A percentile compares a stretch with the other conserved stretches of the same genome.
phyloP scores from a whole-genome alignment of 1,140 invertebrate genomes.

The Drosophila santomea region DNA sequence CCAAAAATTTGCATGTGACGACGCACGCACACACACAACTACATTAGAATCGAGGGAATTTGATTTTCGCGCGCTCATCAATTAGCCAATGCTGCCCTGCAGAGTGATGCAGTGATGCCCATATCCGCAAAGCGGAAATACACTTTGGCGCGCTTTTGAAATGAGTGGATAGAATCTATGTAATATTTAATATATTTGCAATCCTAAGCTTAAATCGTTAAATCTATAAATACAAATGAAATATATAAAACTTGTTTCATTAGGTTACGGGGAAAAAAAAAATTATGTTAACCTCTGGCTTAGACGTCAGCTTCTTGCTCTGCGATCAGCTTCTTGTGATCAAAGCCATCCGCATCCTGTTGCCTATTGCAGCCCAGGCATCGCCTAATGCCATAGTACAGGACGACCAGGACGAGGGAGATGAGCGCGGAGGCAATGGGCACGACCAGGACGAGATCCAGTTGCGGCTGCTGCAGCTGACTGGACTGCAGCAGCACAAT shows the following conservation, averaged over 20 bases:
- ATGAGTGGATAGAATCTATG: no score
- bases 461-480: slow-evolving; percentile 50
- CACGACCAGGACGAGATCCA: slow-evolving; percentile 58
- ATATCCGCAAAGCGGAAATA: not conserved
- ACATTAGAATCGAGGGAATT: not conserved
- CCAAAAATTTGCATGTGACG: slow-evolving; percentile 21
- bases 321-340: slow-evolving; percentile 47
- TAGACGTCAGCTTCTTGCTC: slow-evolving; percentile 23
- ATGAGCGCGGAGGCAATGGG: slow-evolving; percentile 51
- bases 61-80: not conserved
- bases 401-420: slow-evolving; percentile 43
- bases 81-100: slow-evolving; percentile 11
- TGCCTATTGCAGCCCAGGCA: slow-evolving; percentile 53
- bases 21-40: not conserved
- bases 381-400: slow-evolving; percentile 51
- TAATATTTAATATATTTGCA: no score
- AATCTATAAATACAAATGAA: not conserved
- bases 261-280: no score
- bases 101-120: slow-evolving; percentile 4
- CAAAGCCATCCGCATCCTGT: slow-evolving; percentile 47
- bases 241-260: not conserved
- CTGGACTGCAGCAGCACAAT: slow-evolving; percentile 60
- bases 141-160: not conserved
- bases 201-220: no score
- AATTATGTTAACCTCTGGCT: not conserved